Conservation (phyloP, 2,113 vertebrate species). For the Corythornis madagascariensis region DNA sequence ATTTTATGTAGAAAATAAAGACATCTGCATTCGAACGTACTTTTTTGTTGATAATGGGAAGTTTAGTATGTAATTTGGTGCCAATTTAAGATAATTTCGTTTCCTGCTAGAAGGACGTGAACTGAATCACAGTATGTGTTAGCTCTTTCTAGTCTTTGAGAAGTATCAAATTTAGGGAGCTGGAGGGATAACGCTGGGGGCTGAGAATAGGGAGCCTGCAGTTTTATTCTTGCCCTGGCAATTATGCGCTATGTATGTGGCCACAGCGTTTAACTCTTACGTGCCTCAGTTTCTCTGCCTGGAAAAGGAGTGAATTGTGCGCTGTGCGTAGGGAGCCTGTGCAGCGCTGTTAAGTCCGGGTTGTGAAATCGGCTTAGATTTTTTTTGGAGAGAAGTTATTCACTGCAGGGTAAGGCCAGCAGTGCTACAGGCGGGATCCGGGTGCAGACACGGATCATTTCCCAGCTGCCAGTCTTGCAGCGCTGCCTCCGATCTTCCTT, state of each 20-base stretch:
- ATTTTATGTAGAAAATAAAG: background rate
- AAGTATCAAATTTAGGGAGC: background rate
- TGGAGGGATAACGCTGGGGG: background rate
- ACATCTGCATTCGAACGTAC: background rate
- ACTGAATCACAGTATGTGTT: background rate
- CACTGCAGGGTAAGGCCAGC: background rate
- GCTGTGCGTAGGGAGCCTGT: background rate
- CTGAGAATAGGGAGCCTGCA: background rate
- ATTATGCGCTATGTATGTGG: background rate
- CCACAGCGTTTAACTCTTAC: background rate
- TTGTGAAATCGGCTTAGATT: background rate
- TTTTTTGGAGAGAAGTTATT: background rate
- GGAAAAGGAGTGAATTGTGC: background rate
- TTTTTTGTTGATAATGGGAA: constrained; percentile 12
- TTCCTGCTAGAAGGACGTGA: background rate
- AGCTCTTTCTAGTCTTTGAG: background rate
- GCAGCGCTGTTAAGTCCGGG: background rate
- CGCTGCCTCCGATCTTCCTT: background rate
- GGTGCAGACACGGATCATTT: background rate
- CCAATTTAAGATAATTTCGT: background rate
- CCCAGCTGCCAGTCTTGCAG: background rate
- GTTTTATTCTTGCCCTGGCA: constrained; percentile 21
- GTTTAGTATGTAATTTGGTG: constrained; percentile 19
- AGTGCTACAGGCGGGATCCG: background rate
- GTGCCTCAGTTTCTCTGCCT: background rate